A percentile compares a stretch with the other conserved stretches of the same genome.
Conservation (phyloP, 2,113 vertebrate genomes). For the Verasper variegatus region DNA sequence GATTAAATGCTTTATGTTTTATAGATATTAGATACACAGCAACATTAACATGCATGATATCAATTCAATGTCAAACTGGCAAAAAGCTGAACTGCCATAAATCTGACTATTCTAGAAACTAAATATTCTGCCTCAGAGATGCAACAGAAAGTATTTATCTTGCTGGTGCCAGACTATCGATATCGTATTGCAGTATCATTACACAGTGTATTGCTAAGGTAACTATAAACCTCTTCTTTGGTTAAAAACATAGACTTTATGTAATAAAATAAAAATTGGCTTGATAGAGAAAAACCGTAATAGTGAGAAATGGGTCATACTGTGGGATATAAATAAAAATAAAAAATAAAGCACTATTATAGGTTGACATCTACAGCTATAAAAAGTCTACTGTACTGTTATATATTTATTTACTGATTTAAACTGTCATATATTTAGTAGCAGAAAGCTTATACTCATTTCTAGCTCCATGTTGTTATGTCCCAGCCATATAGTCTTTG, state of each 20-base stretch:
- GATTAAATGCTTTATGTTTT: neutral
- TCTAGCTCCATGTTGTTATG: neutral
- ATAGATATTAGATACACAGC: neutral
- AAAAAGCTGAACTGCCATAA: neutral
- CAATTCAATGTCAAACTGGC: slow-evolving; percentile 9
- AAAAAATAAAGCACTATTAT: too few relatives aligned
- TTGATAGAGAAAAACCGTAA: too few relatives aligned
- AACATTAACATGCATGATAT: neutral
- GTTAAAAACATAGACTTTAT: neutral
- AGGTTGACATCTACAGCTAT: too few relatives aligned
- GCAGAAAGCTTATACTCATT: too few relatives aligned
- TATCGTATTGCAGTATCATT: neutral
- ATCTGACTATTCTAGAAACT: neutral
- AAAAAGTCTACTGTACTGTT: too few relatives aligned
- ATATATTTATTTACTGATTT: too few relatives aligned
- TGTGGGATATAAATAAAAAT: too few relatives aligned
- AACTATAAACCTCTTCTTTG: neutral
- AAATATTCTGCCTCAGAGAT: slow-evolving; percentile 7
- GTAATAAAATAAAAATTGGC: too few relatives aligned
- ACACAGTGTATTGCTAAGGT: neutral
- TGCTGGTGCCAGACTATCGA: neutral
- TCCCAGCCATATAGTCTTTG: slow-evolving; percentile 2
- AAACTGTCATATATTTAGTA: too few relatives aligned
- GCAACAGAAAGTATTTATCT: neutral
- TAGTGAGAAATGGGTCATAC: too few relatives aligned